phyloP scores from a whole-genome alignment of 2,113 vertebrate species.

The Neodontobutis hainanensis region DNA sequence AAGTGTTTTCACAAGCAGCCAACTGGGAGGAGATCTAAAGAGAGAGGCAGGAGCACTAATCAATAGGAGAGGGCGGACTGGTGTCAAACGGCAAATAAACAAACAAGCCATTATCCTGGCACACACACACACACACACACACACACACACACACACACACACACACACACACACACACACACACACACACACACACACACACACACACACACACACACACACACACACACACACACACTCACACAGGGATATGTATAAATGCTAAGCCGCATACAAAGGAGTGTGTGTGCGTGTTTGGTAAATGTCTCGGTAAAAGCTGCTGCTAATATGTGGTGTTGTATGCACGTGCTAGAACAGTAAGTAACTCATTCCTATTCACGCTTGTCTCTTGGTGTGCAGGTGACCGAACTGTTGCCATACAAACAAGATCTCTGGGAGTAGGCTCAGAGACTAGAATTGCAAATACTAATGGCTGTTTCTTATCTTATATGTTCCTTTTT shows the following conservation, averaged over 20 bases:
- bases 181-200: constrained; percentile 25
- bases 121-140: constrained; percentile 20
- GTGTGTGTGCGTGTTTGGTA: neutral
- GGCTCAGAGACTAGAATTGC: neutral
- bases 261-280: constrained; percentile 33
- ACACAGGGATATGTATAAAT: constrained; percentile 21
- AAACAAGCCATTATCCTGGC: constrained; percentile 73
- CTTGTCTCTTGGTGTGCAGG: neutral
- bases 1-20: constrained; percentile 74
- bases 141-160: constrained; percentile 22
- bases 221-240: too few relatives aligned
- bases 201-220: constrained; percentile 14
- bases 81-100: constrained; percentile 76
- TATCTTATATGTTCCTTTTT: too few relatives aligned
- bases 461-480: neutral
- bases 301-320: constrained; percentile 16
- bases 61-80: constrained; percentile 73
- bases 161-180: constrained; percentile 24
- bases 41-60: constrained; percentile 70
- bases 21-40: constrained; percentile 72
- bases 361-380: constrained; percentile 41
- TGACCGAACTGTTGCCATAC: neutral
- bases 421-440: too few relatives aligned
- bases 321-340: constrained; percentile 34
- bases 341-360: constrained; percentile 30